Evolutionary conservation across 2,888 invertebrate species (phyloP).

Genomic region (Aproaerema taeniolella): DNA sequence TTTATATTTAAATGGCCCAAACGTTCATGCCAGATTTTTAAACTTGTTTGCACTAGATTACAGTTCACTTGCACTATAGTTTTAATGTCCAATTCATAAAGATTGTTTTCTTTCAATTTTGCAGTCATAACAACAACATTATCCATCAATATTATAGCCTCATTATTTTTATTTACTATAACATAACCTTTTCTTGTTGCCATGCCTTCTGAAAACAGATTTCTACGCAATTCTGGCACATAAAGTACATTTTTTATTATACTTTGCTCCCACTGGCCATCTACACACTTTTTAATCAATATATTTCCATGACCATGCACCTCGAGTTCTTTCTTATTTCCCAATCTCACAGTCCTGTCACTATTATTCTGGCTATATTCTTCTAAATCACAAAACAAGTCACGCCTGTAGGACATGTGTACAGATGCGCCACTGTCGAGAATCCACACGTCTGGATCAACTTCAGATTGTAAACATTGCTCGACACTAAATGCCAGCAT

Average conservation of each 20-base stretch:
- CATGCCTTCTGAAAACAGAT: conserved; percentile 37
- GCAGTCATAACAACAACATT: conserved; percentile 16
- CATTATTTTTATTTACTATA: conserved; percentile 23
- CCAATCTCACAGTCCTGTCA: conserved; percentile 23
- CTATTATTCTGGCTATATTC: conserved; percentile 18
- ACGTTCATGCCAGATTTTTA: conserved; percentile 21
- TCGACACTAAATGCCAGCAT: conserved; percentile 24
- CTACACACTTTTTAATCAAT: conserved; percentile 23
- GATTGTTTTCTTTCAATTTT: conserved; percentile 16
- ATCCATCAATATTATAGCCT: background rate
- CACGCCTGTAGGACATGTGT: conserved; percentile 24
- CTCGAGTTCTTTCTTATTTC: conserved; percentile 23
- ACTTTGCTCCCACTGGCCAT: conserved; percentile 24
- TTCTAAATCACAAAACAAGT: conserved; percentile 19
- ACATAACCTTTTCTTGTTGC: conserved; percentile 27
- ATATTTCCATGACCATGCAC: conserved; percentile 25
- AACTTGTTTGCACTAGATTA: conserved; percentile 13
- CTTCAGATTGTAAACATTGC: background rate
- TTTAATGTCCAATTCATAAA: conserved; percentile 21
- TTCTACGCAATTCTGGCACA: conserved; percentile 30
- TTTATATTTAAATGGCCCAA: conserved; percentile 22
- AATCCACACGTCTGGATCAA: conserved; percentile 18
- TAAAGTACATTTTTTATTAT: conserved; percentile 17
- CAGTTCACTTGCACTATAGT: conserved; percentile 10
- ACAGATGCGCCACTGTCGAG: conserved; percentile 28